Percentiles rank a stretch among this genome's conserved stretches.
Evolutionary conservation across 64 coral and sea anemone genomes (phyloP).

Genomic region (Porites australiensis): DNA sequence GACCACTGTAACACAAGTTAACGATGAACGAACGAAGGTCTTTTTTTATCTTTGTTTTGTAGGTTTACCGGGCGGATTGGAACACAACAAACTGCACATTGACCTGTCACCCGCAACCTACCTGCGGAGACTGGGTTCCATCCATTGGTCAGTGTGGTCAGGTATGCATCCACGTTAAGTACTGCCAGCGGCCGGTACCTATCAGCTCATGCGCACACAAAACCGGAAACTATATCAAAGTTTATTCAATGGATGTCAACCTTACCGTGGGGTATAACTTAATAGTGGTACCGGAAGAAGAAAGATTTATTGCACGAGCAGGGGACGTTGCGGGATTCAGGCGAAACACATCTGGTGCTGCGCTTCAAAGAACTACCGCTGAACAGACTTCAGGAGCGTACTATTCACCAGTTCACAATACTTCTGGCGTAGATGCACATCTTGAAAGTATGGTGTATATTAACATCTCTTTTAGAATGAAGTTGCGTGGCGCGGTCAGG

Average conservation of each 20-base stretch:
- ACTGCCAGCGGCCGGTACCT: background rate
- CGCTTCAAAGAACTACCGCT: background rate
- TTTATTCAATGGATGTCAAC: constrained; percentile 6
- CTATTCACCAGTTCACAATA: background rate
- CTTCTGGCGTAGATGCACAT: background rate
- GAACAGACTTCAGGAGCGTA: background rate
- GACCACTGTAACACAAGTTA: too few relatives aligned
- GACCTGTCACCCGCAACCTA: background rate
- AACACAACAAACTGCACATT: background rate
- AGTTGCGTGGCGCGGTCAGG: background rate
- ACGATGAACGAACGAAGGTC: too few relatives aligned
- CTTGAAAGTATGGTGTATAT: background rate
- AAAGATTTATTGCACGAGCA: background rate
- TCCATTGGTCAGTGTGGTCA: background rate
- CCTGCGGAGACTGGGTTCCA: background rate
- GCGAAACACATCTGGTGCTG: background rate
- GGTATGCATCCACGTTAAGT: background rate
- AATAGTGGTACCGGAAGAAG: constrained; percentile 16
- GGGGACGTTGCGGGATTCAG: constrained; percentile 50
- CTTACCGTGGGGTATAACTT: constrained; percentile 59
- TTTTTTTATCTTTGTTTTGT: background rate
- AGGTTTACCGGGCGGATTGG: constrained; percentile 32
- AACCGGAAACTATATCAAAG: constrained; percentile 7
- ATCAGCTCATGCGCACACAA: constrained; percentile 15
- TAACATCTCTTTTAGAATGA: constrained; percentile 47